These are phyloP conservation scores for Salvelinus namaycush DNA, from an alignment of 2,113 vertebrate species.

Conservation along the genomic window DNA sequence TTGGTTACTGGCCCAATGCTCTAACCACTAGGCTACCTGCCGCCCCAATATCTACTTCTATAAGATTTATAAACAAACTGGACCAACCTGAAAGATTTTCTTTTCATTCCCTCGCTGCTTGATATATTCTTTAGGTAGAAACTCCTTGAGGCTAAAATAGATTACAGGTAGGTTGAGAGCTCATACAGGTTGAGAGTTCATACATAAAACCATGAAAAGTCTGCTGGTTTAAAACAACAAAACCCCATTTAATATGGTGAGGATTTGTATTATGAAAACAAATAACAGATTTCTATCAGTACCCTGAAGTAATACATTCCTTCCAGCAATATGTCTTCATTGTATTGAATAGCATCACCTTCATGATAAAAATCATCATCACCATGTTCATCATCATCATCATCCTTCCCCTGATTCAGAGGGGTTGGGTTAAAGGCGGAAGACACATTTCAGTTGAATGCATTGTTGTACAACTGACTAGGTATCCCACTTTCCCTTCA, in stretches of 20 bases:
- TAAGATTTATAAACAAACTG: not conserved
- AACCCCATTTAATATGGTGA: not conserved
- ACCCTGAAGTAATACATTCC: not conserved
- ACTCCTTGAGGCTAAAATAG: slow-evolving; percentile 76
- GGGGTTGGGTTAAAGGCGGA: no score
- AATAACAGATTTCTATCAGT: not conserved
- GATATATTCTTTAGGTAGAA: slow-evolving; percentile 82
- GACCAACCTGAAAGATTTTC: slow-evolving; percentile 78
- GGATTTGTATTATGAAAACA: slow-evolving; percentile 1
- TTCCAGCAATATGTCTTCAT: not conserved
- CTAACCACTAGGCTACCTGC: no score
- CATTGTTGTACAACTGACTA: no score
- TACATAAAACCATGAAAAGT: not conserved
- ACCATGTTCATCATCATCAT: not conserved
- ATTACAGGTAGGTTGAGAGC: slow-evolving; percentile 11
- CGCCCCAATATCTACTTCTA: not conserved
- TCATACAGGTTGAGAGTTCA: not conserved
- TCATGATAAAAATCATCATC: not conserved
- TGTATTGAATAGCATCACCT: not conserved
- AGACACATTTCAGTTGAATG: no score
- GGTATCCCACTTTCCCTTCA: no score
- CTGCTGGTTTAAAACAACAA: not conserved
- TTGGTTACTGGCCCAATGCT: no score
- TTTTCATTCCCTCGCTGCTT: slow-evolving; percentile 80
- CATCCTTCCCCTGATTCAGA: no score